phyloP scores from a whole-genome alignment of 2,888 invertebrate species.

The Orchestes rusci region DNA sequence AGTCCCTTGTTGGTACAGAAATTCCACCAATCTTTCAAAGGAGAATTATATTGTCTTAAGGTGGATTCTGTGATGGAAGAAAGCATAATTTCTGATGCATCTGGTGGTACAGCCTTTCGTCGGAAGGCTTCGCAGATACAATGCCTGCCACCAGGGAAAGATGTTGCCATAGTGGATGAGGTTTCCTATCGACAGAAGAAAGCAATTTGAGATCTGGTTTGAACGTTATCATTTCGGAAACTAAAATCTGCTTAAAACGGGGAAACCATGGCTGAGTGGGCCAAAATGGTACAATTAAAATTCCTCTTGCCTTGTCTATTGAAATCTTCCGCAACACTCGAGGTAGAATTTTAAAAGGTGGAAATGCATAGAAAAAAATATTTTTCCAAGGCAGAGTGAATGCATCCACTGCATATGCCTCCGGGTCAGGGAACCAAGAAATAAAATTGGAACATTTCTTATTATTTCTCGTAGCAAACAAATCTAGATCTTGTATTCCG shows the following conservation, averaged over 20 bases:
- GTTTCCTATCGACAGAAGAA: not conserved
- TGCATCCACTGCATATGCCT: slow-evolving; percentile 7
- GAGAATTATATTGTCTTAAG: not conserved
- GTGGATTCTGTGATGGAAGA: slow-evolving; percentile 5
- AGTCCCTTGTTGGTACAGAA: not conserved
- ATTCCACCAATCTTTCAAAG: not conserved
- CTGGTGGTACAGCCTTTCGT: not conserved
- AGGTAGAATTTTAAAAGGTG: slow-evolving; percentile 8
- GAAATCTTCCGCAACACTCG: slow-evolving; percentile 9
- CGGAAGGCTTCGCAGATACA: slow-evolving; percentile 5
- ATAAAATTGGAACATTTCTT: slow-evolving; percentile 7
- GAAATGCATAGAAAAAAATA: slow-evolving; percentile 12
- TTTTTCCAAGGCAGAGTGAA: slow-evolving; percentile 10
- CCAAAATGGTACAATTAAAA: slow-evolving; percentile 14
- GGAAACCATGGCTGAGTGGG: slow-evolving; percentile 11
- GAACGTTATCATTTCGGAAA: not conserved
- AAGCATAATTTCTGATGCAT: not conserved
- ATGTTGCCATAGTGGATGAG: not conserved
- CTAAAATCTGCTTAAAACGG: slow-evolving; percentile 4
- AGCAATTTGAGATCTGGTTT: not conserved
- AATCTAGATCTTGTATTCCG: slow-evolving; percentile 5
- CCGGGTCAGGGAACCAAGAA: slow-evolving; percentile 10
- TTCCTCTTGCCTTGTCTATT: slow-evolving; percentile 12
- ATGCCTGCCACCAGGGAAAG: slow-evolving; percentile 2
- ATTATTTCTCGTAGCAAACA: slow-evolving; percentile 9